Base-by-base conservation (phyloP, 2,888 invertebrate species). In the Tortricodes alternella region DNA sequence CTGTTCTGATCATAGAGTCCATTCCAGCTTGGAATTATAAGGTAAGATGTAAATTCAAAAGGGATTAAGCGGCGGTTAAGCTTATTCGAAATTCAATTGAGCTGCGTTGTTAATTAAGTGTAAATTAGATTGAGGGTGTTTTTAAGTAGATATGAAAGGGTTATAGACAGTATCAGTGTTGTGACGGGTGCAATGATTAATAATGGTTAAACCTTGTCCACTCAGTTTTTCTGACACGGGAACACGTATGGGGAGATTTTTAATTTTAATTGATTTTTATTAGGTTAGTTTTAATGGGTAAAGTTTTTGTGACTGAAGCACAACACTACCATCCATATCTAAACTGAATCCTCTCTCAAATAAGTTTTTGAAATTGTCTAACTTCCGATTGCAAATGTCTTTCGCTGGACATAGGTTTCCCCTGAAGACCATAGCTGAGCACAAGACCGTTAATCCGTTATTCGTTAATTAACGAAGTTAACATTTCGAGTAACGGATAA, bases 171-270 rank as follows among this genome's bases (percentile, higher is more conserved):
- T 88, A 89, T 89, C 85, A 82, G 82, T 89, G 89, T 89, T 89
- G 80, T 90, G 90, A 89, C 90, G 87, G 83, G 84, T 78, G 73
- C 61, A 78, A 83, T 89, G 90, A 90, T 89, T 89, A 89, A 89
- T 90, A 89, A 89, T 86, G 89, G 87, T 80, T 76, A 73, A 72
- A 73, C 78, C 81, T 75, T 87, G 89, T 87, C 77, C 81, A 76
- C 56, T 56, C 56, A 23, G 44, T 70, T 74, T 78, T 82, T 81
- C 76, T 85, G 79, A 82, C 79, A 83, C 78, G 76, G 76, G 71
- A 79, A 78, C 82, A 74, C 83, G 85, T 82, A 79, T 70, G 78
- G 78, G 43, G 37, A 50, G 56, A 50, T 49, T 56, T 48, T 56
- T 29, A 49, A 56, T 49, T 55, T 55, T 56, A 69, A 63, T 67